phyloP scores from a whole-genome alignment of 2,888 invertebrate species.

The Microctonus hyperodae region DNA sequence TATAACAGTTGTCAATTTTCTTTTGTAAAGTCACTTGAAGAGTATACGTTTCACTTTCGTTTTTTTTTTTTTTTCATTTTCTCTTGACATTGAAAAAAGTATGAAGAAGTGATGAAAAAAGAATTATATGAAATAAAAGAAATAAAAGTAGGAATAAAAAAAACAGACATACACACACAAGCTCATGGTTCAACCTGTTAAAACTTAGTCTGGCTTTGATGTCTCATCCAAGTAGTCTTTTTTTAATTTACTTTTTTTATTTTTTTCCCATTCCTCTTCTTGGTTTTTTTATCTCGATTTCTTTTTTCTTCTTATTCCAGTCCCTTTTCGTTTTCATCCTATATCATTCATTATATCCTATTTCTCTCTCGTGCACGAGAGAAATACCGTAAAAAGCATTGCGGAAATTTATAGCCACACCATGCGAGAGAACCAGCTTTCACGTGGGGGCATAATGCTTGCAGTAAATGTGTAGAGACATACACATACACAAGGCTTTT shows the following conservation, averaged over 20 bases:
- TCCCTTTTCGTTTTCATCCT: conserved; percentile 14
- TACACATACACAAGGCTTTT: neutral
- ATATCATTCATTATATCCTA: conserved; percentile 35
- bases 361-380: conserved; percentile 12
- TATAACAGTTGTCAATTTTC: conserved; percentile 18
- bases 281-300: conserved; percentile 16
- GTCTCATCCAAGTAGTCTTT: conserved; percentile 22
- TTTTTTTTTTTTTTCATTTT: conserved; percentile 22
- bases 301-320: conserved; percentile 14
- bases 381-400: conserved; percentile 41
- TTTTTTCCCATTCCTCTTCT: conserved; percentile 25
- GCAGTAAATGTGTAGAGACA: neutral
- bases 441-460: conserved; percentile 29
- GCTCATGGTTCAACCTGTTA: conserved; percentile 40
- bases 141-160: no score
- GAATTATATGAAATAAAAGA: conserved; percentile 20
- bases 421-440: conserved; percentile 31
- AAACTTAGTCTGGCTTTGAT: conserved; percentile 40
- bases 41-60: conserved; percentile 27
- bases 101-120: conserved; percentile 20
- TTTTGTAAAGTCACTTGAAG: conserved; percentile 4
- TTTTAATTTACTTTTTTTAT: conserved; percentile 4
- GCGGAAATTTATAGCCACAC: conserved; percentile 42
- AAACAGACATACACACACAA: no score
- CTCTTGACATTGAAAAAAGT: conserved; percentile 13